Evolutionary conservation across 1,140 invertebrate species (phyloP), one percentile per base, ranked within the genome.

Genomic region (Caligus rogercresseyi): DNA sequence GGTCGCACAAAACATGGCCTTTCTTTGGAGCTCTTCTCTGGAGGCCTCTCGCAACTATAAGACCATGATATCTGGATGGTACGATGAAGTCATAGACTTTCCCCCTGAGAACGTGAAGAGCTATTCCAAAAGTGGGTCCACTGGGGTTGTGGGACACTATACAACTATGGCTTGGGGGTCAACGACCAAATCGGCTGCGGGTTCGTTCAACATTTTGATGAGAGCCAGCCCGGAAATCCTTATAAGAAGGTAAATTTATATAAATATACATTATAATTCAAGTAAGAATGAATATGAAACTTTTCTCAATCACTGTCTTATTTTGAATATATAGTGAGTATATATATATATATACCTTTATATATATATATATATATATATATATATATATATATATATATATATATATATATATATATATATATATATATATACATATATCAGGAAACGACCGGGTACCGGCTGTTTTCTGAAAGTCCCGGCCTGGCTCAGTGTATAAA

Each of bases 141-240:
- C 31, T 43, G 31, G 31, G n/a, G 7, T 11, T 11, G 56, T 67
- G 51, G 67, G 68, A 14, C 76, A 77, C 64, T 79, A 78, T 67
- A 78, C 76, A 0, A 76, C 78, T 67, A 69, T 69, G 63, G 14
- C 67, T 24, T 69, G 68, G 69, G 66, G 56, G 20, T 54, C 25
- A 21, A 67, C 69, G 0, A 31, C 43, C 43, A 25, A 25, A 58
- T 69, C 13, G 69, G 69, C 7, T 69, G 68, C 21, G 67, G 68
- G 31, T 66, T 53, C 64, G 64, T 64, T 15, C 65, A 65, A 58
- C 67, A 54, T 61, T 71, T 11, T 43, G 31, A 43, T 43, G 31
- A 43, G 7, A 43, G 7, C 7, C 7, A 11, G 31, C 31, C 31
- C n/a, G 7, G 7, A 43, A 11, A 43, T 43, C 31, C 31, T n/a